A percentile compares a stretch with the other conserved stretches of the same genome.
These are phyloP conservation scores for Rhagonycha fulva DNA, from an alignment of 2,888 invertebrate species.

Conservation along the genomic window DNA sequence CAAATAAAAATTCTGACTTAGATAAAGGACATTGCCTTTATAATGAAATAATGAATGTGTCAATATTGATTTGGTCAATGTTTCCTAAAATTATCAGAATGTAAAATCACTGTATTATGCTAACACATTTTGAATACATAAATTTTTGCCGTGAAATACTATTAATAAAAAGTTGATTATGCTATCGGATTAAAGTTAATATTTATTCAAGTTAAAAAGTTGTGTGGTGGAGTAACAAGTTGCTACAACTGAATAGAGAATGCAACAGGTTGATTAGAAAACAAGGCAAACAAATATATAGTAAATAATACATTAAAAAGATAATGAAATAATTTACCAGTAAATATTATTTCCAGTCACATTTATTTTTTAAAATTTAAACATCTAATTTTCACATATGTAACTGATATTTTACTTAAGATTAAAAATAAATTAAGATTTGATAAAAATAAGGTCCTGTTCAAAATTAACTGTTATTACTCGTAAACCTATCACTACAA, in stretches of 20 bases:
- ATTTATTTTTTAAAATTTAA: constrained; percentile 54
- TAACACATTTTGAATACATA: not conserved
- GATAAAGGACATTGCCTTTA: not conserved
- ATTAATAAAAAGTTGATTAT: not conserved
- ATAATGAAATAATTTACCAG: not conserved
- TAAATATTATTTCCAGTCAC: constrained; percentile 45
- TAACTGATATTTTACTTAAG: constrained; percentile 46
- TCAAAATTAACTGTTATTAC: constrained; percentile 20
- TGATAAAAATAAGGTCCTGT: constrained; percentile 36
- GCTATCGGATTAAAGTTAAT: not conserved
- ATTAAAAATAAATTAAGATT: constrained; percentile 38
- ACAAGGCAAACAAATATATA: not conserved
- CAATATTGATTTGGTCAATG: not conserved
- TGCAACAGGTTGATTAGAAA: not conserved
- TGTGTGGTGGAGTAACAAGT: not conserved
- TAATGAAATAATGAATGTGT: not conserved
- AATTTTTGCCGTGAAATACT: not conserved
- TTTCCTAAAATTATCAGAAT: not conserved
- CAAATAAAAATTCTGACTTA: not conserved
- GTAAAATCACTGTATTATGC: not conserved
- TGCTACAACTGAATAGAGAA: not conserved
- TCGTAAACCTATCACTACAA: constrained; percentile 23
- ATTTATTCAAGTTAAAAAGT: not conserved
- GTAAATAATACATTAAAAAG: not conserved
- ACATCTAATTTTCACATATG: constrained; percentile 53